Percentiles rank a stretch among this genome's conserved stretches.
These are phyloP conservation scores for Aleiodes alternator DNA, from an alignment of 2,888 invertebrate genomes.

Conservation along the genomic window DNA sequence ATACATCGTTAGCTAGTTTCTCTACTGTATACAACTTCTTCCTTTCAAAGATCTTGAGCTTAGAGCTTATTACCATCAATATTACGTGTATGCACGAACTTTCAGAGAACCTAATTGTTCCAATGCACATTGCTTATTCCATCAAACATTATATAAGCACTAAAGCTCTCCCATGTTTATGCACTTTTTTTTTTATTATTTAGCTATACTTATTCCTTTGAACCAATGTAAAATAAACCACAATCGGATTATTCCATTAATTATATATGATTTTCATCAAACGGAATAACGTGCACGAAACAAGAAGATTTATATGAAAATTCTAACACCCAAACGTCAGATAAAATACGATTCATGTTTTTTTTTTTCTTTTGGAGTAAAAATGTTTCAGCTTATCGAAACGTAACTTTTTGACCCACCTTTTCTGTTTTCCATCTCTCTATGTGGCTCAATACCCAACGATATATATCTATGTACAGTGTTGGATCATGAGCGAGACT, in stretches of 20 bases:
- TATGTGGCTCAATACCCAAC: not conserved
- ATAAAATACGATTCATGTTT: slow-evolving; percentile 21
- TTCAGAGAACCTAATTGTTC: slow-evolving; percentile 10
- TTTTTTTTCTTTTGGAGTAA: not conserved
- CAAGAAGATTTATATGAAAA: not conserved
- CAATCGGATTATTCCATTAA: too few species aligned
- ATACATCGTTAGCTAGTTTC: slow-evolving; percentile 43
- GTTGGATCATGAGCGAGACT: slow-evolving; percentile 29
- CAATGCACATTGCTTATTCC: not conserved
- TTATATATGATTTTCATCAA: too few species aligned
- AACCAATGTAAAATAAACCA: too few species aligned
- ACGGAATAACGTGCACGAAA: not conserved
- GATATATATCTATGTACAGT: slow-evolving; percentile 16
- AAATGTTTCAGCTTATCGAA: slow-evolving; percentile 36
- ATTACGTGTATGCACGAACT: slow-evolving; percentile 5
- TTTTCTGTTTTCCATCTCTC: slow-evolving; percentile 12
- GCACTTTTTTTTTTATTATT: too few species aligned
- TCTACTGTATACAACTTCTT: slow-evolving; percentile 15
- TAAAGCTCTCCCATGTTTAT: not conserved
- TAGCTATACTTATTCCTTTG: too few species aligned
- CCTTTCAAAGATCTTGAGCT: not conserved
- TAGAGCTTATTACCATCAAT: slow-evolving; percentile 29
- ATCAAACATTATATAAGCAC: not conserved
- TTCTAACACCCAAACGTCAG: slow-evolving; percentile 1
- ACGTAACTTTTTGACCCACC: slow-evolving; percentile 36